A percentile compares a stretch with the other conserved stretches of the same genome.
These are phyloP conservation scores for Drepanosiphum platanoidis DNA, from an alignment of 2,888 invertebrate genomes.

Conservation along the genomic window DNA sequence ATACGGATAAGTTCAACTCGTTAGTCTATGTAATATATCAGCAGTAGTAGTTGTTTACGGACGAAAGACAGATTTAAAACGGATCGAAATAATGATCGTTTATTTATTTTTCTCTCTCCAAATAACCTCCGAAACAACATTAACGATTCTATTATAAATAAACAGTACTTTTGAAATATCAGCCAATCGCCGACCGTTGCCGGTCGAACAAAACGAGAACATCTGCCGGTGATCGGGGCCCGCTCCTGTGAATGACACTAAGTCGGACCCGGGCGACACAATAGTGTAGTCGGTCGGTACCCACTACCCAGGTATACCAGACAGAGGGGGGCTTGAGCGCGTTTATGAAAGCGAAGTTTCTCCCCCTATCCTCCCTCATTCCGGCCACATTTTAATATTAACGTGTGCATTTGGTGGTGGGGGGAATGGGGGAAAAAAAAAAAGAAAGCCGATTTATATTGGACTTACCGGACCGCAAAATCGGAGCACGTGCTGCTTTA, in stretches of 20 bases:
- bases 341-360: slow-evolving; percentile 39
- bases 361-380: slow-evolving; percentile 27
- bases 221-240: slow-evolving; percentile 59
- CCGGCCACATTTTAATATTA: slow-evolving; percentile 32
- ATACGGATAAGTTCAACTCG: background rate
- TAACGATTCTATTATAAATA: slow-evolving; percentile 41
- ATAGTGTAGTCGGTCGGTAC: slow-evolving; percentile 28
- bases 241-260: slow-evolving; percentile 60
- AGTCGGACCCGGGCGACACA: slow-evolving; percentile 51
- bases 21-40: background rate
- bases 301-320: slow-evolving; percentile 47
- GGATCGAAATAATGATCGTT: slow-evolving; percentile 25
- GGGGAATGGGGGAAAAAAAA: no score
- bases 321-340: slow-evolving; percentile 36
- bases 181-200: slow-evolving; percentile 35
- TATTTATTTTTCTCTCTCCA: slow-evolving; percentile 33
- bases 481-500: slow-evolving; percentile 59
- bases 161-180: slow-evolving; percentile 51
- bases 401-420: no score
- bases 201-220: slow-evolving; percentile 51
- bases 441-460: slow-evolving; percentile 58
- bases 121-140: slow-evolving; percentile 43
- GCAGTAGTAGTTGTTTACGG: background rate
- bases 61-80: background rate
- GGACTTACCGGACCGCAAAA: slow-evolving; percentile 60